A percentile compares a stretch with the other conserved stretches of the same genome.
Evolutionary conservation across 2,797 vertebrate species (phyloP).

Genomic region (Gymnopithys bicolor): DNA sequence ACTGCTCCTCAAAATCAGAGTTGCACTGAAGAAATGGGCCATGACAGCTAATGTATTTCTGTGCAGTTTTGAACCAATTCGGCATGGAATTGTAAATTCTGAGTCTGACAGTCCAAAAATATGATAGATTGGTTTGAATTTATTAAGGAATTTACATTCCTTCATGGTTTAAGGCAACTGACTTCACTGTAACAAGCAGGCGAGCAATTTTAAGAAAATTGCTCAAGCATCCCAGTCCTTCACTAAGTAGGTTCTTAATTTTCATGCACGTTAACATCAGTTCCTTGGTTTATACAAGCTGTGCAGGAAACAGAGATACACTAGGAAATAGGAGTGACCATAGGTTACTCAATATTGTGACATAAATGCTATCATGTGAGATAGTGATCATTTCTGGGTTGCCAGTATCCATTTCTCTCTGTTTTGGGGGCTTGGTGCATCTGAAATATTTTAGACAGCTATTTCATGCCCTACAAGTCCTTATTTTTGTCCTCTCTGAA

Average conservation of each 20-base stretch:
- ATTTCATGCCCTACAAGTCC: background rate
- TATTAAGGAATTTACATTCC: background rate
- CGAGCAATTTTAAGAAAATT: background rate
- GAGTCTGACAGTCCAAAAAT: slow-evolving; percentile 35
- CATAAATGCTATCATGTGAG: background rate
- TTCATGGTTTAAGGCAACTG: background rate
- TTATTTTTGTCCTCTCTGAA: background rate
- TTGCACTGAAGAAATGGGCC: slow-evolving; percentile 1
- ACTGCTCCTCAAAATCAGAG: background rate
- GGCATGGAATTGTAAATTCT: slow-evolving; percentile 22
- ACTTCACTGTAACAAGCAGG: background rate
- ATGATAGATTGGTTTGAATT: background rate
- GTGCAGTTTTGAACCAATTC: slow-evolving; percentile 17
- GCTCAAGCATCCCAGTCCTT: background rate
- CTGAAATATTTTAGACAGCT: background rate
- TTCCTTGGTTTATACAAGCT: background rate
- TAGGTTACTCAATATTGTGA: background rate
- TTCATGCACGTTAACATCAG: background rate
- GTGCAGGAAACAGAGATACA: background rate
- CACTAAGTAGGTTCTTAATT: background rate
- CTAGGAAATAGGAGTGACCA: background rate
- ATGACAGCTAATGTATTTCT: slow-evolving; percentile 25
- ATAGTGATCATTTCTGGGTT: background rate
- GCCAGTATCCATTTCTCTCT: background rate
- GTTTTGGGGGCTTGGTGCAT: background rate